A percentile compares a stretch with the other conserved stretches of the same genome.
Evolutionary conservation across 2,888 invertebrate genomes (phyloP).

Genomic region (Cabera pusaria): DNA sequence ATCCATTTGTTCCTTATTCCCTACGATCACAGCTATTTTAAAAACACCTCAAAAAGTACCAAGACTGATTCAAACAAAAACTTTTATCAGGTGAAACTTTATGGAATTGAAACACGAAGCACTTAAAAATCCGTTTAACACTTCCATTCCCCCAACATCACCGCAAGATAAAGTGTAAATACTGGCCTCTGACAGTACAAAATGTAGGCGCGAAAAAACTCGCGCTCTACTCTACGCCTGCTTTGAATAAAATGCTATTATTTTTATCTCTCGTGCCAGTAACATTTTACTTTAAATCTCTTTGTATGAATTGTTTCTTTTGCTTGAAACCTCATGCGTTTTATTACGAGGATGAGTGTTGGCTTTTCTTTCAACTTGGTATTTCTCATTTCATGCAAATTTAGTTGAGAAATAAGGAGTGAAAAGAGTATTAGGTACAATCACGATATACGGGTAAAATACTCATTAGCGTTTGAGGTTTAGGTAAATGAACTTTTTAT

Average conservation of each 20-base stretch:
- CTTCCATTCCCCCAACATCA: slow-evolving; percentile 36
- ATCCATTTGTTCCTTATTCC: no score
- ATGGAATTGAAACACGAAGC: no score
- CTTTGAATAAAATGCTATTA: slow-evolving; percentile 46
- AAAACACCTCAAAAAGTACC: no score
- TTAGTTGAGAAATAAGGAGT: no score
- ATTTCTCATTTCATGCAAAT: no score
- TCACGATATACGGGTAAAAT: no score
- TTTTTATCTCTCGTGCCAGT: slow-evolving; percentile 34
- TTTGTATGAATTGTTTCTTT: slow-evolving; percentile 23
- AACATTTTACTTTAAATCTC: slow-evolving; percentile 24
- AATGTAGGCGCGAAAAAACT: slow-evolving; percentile 50
- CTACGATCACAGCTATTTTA: no score
- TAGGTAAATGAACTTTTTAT: no score
- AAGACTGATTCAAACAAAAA: no score
- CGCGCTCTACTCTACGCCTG: slow-evolving; percentile 25
- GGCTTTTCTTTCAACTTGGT: slow-evolving; percentile 8
- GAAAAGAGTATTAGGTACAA: no score
- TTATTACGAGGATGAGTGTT: slow-evolving; percentile 17
- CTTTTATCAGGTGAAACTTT: no score
- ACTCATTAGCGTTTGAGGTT: no score
- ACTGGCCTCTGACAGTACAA: slow-evolving; percentile 36
- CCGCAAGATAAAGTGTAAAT: slow-evolving; percentile 42
- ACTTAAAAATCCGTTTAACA: background rate
- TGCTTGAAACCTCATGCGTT: slow-evolving; percentile 18